A percentile compares a stretch with the other conserved stretches of the same genome.
phyloP scores from a whole-genome alignment of 2,888 invertebrate species.

The Oligia fasciuncula region DNA sequence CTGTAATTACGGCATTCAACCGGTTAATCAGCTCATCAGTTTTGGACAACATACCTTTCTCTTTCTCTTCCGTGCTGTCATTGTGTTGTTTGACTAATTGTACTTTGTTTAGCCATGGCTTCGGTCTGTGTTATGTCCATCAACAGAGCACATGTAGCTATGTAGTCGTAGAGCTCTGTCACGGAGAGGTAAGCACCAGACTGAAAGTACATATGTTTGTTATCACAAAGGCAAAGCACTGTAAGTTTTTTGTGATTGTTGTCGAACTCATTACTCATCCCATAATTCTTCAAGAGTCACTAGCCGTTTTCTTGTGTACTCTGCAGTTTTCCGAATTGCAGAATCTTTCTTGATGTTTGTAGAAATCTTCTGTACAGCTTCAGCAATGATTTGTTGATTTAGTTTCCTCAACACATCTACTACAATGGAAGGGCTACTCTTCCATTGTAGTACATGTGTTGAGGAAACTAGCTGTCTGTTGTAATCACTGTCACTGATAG shows the following conservation, averaged over 20 bases:
- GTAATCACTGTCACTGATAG: background rate
- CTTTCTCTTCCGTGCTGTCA: background rate
- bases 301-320: background rate
- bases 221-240: no score
- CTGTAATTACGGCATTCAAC: no score
- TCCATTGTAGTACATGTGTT: background rate
- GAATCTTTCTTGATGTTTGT: constrained; percentile 9
- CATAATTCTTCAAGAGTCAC: background rate
- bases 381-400: constrained; percentile 9
- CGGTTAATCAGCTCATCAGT: background rate
- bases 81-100: background rate
- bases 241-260: background rate
- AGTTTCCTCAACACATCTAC: no score
- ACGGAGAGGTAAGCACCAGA: background rate
- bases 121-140: background rate
- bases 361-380: constrained; percentile 1
- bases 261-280: background rate
- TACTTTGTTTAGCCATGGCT: background rate
- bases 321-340: constrained; percentile 6
- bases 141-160: constrained; percentile 9
- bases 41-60: background rate
- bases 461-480: background rate
- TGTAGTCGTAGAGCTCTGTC: background rate
- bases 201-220: background rate
- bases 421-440: no score